Base-by-base conservation (phyloP, 1,140 invertebrate species). In the Bicyclus anynana region DNA sequence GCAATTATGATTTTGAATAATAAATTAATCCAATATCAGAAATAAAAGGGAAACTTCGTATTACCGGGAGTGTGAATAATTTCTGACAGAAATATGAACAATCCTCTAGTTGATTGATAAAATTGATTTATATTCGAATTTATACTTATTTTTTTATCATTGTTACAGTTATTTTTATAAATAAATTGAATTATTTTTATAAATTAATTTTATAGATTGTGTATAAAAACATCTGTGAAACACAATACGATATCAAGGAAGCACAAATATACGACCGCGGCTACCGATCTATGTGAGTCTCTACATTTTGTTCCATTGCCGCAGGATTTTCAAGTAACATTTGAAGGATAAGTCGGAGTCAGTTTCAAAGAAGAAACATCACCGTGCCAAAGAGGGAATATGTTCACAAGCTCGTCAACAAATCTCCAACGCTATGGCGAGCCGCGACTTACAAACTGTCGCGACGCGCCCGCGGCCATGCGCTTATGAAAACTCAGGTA, bases 401-500 rank as follows among this genome's bases (percentile, higher is more conserved):
- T 77, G 69, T 80, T 74, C 81, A 74, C 73, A 67, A 66, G 73
- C 59, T 77, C 76, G 80, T 82, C 79, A 78, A 74, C 68, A 78
- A 80, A 81, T 78, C 74, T 67, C 69, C 63, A 59, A 71, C 23
- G 7, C 23, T 4, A 7, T 52, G 58, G 72, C 61, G 68, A 69
- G 73, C 59, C 64, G 66, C 65, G 65, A 59, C 67, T 71, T 70
- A 78, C 72, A 82, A 84, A 81, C 77, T 84, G 79, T 82, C 76
- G 59, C 70, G 53, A 54, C 50, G 50, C 55, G 75, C 78, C 74
- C 59, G 69, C 61, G 80, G 79, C 77, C 58, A 74, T 65, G 59
- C 59, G 61, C 77, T 84, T 84, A 80, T 84, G 84, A 82, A 81
- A 86, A 78, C 79, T 48, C 81, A 87, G 79, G 79, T 82, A 82